A percentile compares a stretch with the other conserved stretches of the same genome.
Conservation (phyloP, 2,797 vertebrate species). For the Argya squamiceps region DNA sequence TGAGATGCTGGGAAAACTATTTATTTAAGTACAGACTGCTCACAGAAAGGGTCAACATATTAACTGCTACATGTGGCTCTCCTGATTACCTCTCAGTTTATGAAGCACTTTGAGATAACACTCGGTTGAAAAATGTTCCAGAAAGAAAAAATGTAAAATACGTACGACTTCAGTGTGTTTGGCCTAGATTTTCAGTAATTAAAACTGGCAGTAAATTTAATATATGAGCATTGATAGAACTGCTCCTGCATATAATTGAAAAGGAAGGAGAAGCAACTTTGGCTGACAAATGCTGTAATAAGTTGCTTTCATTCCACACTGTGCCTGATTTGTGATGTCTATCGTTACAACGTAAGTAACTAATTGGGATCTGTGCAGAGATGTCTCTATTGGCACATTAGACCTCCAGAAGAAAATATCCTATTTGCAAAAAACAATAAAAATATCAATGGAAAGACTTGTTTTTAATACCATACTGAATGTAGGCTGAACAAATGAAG, state of each 20-base stretch:
- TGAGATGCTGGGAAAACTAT: background rate
- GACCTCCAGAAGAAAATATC: constrained; percentile 12
- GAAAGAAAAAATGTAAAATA: background rate
- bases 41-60: background rate
- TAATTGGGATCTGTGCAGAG: background rate
- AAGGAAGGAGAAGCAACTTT: constrained; percentile 9
- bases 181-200: constrained; percentile 30
- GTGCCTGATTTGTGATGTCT: background rate
- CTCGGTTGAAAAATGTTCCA: background rate
- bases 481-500: constrained; percentile 57
- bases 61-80: background rate
- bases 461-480: constrained; percentile 43
- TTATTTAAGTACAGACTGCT: background rate
- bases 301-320: background rate
- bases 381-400: constrained; percentile 27
- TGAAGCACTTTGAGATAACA: background rate
- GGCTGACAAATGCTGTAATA: background rate
- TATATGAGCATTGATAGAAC: background rate
- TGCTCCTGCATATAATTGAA: background rate
- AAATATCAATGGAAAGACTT: background rate
- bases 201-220: background rate
- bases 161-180: background rate
- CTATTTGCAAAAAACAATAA: constrained; percentile 25
- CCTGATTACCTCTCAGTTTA: background rate
- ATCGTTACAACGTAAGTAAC: background rate